phyloP scores from a whole-genome alignment of 2,113 vertebrate genomes.

The Butorides virescens region DNA sequence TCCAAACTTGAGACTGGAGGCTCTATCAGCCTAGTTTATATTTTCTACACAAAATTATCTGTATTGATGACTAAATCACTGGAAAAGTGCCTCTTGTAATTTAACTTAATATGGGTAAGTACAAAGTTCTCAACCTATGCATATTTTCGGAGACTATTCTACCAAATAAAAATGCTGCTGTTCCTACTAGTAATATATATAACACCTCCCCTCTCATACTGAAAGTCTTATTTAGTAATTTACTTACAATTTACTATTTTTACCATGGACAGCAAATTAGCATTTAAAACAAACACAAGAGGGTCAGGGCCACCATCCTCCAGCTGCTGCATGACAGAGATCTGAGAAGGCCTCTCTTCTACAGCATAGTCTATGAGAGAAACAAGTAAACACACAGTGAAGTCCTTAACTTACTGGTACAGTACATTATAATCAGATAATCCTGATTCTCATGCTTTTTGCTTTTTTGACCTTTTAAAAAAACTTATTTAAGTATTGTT shows the following conservation, averaged over 20 bases:
- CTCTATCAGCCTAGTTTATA: neutral
- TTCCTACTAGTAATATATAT: neutral
- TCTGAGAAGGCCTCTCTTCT: slow-evolving; percentile 94
- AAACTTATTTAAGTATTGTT: neutral
- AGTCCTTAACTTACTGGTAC: neutral
- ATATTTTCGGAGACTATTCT: neutral
- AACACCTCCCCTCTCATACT: neutral
- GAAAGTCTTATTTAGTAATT: slow-evolving; percentile 19
- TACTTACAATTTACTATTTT: slow-evolving; percentile 99
- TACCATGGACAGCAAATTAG: slow-evolving; percentile 97
- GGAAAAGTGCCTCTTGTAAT: neutral
- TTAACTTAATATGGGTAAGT: neutral
- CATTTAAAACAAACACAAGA: slow-evolving; percentile 97
- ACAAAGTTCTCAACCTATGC: neutral
- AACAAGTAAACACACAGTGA: slow-evolving; percentile 12
- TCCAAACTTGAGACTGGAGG: neutral
- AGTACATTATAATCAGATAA: neutral
- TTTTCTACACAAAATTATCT: neutral
- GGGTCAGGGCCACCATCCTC: slow-evolving; percentile 94
- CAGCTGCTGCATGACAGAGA: slow-evolving; percentile 94
- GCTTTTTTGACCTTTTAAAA: neutral
- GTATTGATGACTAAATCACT: neutral
- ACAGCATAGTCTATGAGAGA: slow-evolving; percentile 89
- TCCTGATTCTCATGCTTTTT: neutral
- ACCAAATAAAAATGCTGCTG: neutral